Conservation (phyloP, 2,888 invertebrate genomes). For the Netelia virgata region DNA sequence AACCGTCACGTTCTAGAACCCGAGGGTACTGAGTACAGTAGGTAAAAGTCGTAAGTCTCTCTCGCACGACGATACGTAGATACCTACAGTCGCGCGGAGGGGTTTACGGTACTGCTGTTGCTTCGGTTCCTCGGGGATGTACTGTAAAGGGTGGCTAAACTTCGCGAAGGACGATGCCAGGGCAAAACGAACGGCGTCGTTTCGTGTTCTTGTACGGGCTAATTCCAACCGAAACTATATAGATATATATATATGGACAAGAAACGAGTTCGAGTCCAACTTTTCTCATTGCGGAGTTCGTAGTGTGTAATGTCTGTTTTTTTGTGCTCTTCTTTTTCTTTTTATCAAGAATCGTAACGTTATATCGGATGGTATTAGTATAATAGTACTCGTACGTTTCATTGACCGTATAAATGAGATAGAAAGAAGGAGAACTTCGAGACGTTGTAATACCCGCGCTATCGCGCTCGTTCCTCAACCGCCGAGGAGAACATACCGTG, state of each 20-base stretch:
- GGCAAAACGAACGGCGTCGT: slow-evolving; percentile 33
- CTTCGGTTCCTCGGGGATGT: neutral
- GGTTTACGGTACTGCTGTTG: neutral
- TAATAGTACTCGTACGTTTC: slow-evolving; percentile 8
- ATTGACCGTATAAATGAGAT: slow-evolving; percentile 20
- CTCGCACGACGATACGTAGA: neutral
- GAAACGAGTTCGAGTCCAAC: slow-evolving; percentile 12
- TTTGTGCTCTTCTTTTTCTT: slow-evolving; percentile 19
- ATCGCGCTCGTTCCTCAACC: too few relatives aligned
- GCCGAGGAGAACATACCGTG: too few relatives aligned
- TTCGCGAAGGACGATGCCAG: neutral
- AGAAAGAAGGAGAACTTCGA: neutral
- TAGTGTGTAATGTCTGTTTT: neutral
- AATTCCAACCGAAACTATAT: slow-evolving; percentile 40
- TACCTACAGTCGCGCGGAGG: neutral
- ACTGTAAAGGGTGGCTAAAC: slow-evolving; percentile 3
- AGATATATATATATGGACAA: too few relatives aligned
- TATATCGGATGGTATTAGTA: neutral
- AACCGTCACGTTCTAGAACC: slow-evolving; percentile 53
- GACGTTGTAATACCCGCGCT: neutral
- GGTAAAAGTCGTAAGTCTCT: slow-evolving; percentile 29
- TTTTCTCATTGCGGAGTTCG: slow-evolving; percentile 44
- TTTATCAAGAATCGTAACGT: neutral
- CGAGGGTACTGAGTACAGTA: neutral
- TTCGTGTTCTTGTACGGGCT: slow-evolving; percentile 30